Base-by-base conservation (phyloP, 2,888 invertebrate genomes). In the Lasiommata megera region DNA sequence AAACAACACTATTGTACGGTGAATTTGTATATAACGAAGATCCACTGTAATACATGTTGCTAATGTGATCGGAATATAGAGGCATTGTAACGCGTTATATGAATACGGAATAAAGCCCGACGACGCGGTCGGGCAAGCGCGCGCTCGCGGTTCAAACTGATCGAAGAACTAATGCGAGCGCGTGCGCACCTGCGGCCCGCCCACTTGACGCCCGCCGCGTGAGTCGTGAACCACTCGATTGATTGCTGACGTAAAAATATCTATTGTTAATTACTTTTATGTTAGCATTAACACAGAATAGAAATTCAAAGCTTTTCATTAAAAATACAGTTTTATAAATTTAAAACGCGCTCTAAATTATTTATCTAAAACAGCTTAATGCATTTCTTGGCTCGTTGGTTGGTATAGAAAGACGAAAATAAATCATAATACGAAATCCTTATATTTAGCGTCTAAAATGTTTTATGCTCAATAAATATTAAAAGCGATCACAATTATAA, bases 1-100 rank as follows among this genome's bases (percentile, higher is more conserved):
- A 67, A 76, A 81, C 70, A 70, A 92, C 82, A 85, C 91, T 71
- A 77, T 84, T 70, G 64, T 88, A 87, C 1, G 90, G 76, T 71
- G 80, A 84, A 82, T 85, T 91, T 82, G 77, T 77, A 74, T 92
- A 86, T 62, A 92, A 86, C 52, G 89, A 81, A 48, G 82, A 72
- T 65, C 89, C 88, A 73, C 91, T 84, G 73, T 87, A 92, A 79
- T 91, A 88, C 84, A 92, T 91, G 66, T 93, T 93, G 74, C 93
- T 92, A 67, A 93, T 92, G 63, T 93, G 92, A 74, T 95, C 94
- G 67, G 93, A 93, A 80, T 93, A 95, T 62, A 94, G 90, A 70
- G 95, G 94, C 94, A 95, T 94, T 60, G 64, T 80, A 64, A 52
- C 65, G 68, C 74, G 68, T 61, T 41, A 74, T 67, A 48, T 64